These are phyloP conservation scores for Acanthosepion lycidas DNA, from an alignment of 2,888 invertebrate genomes.

Conservation along the genomic window DNA sequence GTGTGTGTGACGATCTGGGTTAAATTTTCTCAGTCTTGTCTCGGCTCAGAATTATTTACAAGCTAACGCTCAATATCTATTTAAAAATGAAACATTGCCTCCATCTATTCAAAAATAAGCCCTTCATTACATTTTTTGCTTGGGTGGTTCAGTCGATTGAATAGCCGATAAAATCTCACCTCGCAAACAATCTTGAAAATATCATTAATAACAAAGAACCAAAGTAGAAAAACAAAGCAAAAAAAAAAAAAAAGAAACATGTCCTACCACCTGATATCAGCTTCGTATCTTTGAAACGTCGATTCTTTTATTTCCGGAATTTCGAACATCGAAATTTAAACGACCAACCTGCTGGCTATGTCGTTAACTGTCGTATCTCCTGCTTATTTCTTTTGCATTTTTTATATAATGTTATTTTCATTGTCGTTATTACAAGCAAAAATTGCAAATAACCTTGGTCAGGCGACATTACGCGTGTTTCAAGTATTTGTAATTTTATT, in stretches of 20 bases:
- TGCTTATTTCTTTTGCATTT: neutral
- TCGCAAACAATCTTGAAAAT: neutral
- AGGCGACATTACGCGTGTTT: neutral
- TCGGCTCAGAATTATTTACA: neutral
- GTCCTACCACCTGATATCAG: neutral
- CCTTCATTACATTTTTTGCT: neutral
- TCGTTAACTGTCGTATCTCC: slow-evolving; percentile 13
- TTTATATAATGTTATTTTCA: neutral
- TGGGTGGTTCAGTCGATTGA: neutral
- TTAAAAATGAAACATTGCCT: neutral
- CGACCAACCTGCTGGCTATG: neutral
- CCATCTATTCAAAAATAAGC: neutral
- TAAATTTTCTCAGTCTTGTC: neutral
- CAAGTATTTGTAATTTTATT: neutral
- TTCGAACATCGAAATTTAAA: slow-evolving; percentile 18
- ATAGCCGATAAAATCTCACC: neutral
- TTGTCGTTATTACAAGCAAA: neutral
- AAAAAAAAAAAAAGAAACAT: neutral
- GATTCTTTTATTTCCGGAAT: slow-evolving; percentile 11
- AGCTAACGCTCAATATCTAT: neutral
- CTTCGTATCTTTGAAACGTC: neutral
- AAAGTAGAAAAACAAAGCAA: neutral
- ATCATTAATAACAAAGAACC: neutral
- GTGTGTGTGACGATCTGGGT: neutral
- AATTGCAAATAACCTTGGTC: slow-evolving; percentile 22